Percentiles rank a stretch among this genome's conserved stretches.
Conservation (phyloP, 2,888 invertebrate genomes). For the Drosophila mulleri region DNA sequence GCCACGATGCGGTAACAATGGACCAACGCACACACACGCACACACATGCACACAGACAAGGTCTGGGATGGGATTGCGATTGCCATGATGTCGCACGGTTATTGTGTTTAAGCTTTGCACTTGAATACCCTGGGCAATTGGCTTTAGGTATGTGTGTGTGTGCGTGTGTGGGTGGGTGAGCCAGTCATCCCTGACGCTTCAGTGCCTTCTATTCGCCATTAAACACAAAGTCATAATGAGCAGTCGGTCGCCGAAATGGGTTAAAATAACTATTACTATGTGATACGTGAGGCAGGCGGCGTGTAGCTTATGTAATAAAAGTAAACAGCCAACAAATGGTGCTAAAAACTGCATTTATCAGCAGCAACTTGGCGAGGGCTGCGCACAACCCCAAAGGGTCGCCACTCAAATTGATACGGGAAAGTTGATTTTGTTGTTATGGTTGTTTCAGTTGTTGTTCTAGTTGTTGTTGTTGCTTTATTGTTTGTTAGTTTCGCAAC, state of each 20-base stretch:
- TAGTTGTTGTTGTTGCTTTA: conserved; percentile 26
- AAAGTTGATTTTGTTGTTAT: conserved; percentile 22
- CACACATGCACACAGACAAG: conserved; percentile 23
- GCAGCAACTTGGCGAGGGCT: conserved; percentile 42
- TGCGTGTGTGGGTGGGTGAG: not conserved
- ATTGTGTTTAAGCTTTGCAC: conserved; percentile 69
- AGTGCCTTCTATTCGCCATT: conserved; percentile 74
- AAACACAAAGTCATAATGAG: conserved; percentile 79
- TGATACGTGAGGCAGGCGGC: conserved; percentile 36
- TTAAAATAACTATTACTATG: conserved; percentile 72
- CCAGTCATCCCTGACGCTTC: conserved; percentile 29
- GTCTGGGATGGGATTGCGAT: conserved; percentile 20
- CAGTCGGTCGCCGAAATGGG: conserved; percentile 73
- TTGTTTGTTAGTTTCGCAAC: conserved; percentile 50
- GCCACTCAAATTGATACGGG: conserved; percentile 44
- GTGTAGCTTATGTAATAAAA: conserved; percentile 74
- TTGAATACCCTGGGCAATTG: conserved; percentile 74
- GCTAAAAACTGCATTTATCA: conserved; percentile 73
- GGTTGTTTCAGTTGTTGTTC: conserved; percentile 13
- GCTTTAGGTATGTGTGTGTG: conserved; percentile 11
- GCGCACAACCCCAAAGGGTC: conserved; percentile 27
- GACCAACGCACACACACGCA: conserved; percentile 31
- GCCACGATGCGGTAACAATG: conserved; percentile 53
- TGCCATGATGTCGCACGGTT: conserved; percentile 49
- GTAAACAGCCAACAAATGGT: conserved; percentile 74